These are phyloP conservation scores for Chelidonichthys spinosus DNA, from an alignment of 2,797 vertebrate species.

Conservation along the genomic window DNA sequence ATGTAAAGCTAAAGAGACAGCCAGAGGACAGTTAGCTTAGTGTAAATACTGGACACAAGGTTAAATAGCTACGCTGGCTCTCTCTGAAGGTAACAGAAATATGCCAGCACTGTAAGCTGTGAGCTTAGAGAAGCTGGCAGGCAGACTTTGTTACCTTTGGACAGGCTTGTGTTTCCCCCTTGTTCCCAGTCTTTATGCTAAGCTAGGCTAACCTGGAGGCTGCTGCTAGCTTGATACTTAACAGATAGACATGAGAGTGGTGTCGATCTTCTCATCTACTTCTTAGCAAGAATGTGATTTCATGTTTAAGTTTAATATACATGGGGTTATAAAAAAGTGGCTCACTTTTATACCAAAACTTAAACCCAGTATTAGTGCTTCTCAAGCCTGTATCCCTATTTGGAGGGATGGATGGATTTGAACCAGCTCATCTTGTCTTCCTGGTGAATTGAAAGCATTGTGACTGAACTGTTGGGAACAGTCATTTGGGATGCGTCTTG, in stretches of 20 bases:
- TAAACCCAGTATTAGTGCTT: not conserved
- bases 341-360: not conserved
- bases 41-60: not conserved
- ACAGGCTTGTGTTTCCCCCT: not conserved
- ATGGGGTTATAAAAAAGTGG: constrained; percentile 2
- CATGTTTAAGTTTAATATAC: constrained; percentile 4
- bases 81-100: not conserved
- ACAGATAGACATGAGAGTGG: not conserved
- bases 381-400: not conserved
- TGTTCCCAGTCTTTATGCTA: not conserved
- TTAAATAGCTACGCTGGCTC: not conserved
- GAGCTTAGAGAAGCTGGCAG: not conserved
- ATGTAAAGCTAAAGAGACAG: not conserved
- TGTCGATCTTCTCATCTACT: not conserved
- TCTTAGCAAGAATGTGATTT: not conserved
- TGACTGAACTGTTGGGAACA: constrained; percentile 19
- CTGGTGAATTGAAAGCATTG: constrained; percentile 24
- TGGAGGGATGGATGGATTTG: constrained; percentile 3
- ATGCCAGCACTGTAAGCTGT: not conserved
- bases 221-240: not conserved
- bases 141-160: not conserved
- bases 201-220: not conserved
- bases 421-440: constrained; percentile 18
- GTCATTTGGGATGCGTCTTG: constrained; percentile 48
- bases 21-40: not conserved